Conservation (phyloP, 2,113 vertebrate species). For the Balaeniceps rex region DNA sequence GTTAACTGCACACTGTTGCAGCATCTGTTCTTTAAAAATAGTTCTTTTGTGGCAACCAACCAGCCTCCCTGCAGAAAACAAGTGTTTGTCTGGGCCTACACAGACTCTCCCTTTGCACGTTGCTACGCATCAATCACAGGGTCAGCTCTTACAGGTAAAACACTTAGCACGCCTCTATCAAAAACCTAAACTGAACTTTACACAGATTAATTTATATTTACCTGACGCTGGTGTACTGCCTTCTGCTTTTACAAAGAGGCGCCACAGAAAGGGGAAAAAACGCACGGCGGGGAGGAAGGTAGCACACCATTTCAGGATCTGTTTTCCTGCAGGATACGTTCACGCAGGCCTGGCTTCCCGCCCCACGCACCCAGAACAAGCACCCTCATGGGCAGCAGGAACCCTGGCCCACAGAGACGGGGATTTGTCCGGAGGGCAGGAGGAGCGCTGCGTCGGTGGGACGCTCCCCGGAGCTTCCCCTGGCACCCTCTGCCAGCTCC, state of each 20-base stretch:
- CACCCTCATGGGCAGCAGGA: neutral
- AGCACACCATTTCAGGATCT: neutral
- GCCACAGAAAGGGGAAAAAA: neutral
- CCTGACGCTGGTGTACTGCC: neutral
- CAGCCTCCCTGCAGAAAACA: neutral
- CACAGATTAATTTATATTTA: neutral
- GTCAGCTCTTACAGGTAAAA: neutral
- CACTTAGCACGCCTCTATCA: neutral
- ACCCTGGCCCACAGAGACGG: fast-evolving
- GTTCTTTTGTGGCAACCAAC: neutral
- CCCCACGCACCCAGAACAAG: too few relatives aligned
- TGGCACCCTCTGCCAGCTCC: neutral
- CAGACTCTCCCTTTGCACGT: neutral
- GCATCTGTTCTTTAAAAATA: neutral
- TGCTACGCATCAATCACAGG: neutral
- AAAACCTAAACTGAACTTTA: neutral
- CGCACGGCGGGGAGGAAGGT: fast-evolving
- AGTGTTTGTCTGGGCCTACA: neutral
- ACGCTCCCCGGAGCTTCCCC: neutral
- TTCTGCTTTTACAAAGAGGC: neutral
- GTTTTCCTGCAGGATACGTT: neutral
- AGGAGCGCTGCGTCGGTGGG: neutral
- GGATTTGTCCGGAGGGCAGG: neutral
- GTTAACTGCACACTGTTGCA: neutral
- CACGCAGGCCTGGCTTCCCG: neutral